These are phyloP conservation scores for Cinara cedri DNA, from an alignment of 2,888 invertebrate species.

Conservation along the genomic window DNA sequence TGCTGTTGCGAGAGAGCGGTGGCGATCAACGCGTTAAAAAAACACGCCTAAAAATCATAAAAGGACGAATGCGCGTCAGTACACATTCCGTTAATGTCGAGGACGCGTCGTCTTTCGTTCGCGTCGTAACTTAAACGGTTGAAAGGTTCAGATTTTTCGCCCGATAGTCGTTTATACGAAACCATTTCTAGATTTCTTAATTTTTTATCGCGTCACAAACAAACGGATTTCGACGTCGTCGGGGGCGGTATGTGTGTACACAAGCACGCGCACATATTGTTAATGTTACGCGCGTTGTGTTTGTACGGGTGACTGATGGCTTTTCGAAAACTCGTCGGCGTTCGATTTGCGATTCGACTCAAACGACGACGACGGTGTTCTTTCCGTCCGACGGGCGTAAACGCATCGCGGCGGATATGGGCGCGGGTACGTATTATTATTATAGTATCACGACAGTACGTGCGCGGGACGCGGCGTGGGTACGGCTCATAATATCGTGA, in stretches of 20 bases:
- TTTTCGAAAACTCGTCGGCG: not conserved
- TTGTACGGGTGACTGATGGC: not conserved
- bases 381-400: not conserved
- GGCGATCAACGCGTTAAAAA: too few relatives aligned
- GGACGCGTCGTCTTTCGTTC: too few relatives aligned
- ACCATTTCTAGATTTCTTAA: too few relatives aligned
- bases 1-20: too few relatives aligned
- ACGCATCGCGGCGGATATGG: not conserved
- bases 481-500: too few relatives aligned
- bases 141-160: too few relatives aligned
- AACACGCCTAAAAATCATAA: too few relatives aligned
- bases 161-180: too few relatives aligned
- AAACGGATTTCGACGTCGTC: not conserved
- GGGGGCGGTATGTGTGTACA: not conserved
- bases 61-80: too few relatives aligned
- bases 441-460: not conserved
- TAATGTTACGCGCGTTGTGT: not conserved
- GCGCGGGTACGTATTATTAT: not conserved
- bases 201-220: not conserved
- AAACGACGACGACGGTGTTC: not conserved
- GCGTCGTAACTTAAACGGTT: too few relatives aligned
- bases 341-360: not conserved
- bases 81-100: too few relatives aligned
- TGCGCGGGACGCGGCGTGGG: too few relatives aligned
- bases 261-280: constrained; percentile 1